phyloP scores from a whole-genome alignment of 2,113 vertebrate genomes.

The Dipodomys ordii region DNA sequence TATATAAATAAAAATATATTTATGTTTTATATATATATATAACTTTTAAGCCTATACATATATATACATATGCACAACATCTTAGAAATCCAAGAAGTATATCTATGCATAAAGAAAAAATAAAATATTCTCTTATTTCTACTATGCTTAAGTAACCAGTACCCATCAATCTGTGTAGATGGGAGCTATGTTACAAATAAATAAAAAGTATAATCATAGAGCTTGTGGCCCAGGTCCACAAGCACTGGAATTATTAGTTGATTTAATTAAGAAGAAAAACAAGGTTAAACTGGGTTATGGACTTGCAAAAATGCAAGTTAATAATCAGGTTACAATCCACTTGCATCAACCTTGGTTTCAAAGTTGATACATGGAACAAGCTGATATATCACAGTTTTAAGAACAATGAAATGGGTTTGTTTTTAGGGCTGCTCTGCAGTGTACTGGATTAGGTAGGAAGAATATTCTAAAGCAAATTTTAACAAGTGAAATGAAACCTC shows the following conservation, averaged over 20 bases:
- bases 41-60: too few species aligned
- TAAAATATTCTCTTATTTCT: not conserved
- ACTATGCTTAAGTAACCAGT: not conserved
- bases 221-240: not conserved
- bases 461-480: constrained; percentile 42
- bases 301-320: not conserved
- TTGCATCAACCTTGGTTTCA: not conserved
- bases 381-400: not conserved
- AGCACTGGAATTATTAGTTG: not conserved
- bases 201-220: not conserved
- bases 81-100: constrained; percentile 1
- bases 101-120: constrained; percentile 21
- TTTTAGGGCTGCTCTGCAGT: not conserved
- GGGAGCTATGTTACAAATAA: not conserved
- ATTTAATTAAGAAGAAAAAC: not conserved
- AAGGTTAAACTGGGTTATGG: not conserved
- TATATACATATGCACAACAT: not conserved
- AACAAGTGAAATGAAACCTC: not conserved
- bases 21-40: too few species aligned
- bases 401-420: not conserved
- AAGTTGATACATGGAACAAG: not conserved
- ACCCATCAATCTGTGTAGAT: not conserved
- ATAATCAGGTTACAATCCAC: not conserved
- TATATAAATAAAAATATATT: not conserved
- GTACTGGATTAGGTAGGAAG: not conserved